Conservation (phyloP, 2,797 vertebrate species). For the Cheirogaleus major region DNA sequence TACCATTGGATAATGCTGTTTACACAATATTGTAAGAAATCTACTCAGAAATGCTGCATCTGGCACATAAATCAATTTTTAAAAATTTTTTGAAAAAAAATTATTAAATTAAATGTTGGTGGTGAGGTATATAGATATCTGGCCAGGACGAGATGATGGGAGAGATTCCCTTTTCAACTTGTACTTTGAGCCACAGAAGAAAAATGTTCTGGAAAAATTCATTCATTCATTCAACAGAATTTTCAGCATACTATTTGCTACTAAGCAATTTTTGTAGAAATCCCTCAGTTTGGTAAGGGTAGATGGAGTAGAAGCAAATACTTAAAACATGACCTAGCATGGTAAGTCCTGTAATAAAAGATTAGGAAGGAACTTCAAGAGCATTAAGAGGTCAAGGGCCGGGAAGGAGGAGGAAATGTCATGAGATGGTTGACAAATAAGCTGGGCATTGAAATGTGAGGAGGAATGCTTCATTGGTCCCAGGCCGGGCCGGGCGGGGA, state of each 20-base stretch:
- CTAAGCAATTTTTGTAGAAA: not conserved
- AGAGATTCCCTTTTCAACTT: not conserved
- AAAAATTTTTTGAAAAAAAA: not conserved
- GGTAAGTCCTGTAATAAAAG: not conserved
- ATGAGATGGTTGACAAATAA: not conserved
- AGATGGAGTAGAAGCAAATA: not conserved
- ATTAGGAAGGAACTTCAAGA: not conserved
- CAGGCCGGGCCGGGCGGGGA: rapidly evolving
- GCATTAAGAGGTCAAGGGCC: not conserved
- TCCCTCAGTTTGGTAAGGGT: not conserved
- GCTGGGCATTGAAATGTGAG: not conserved
- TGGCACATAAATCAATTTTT: not conserved
- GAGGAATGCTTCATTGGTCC: not conserved
- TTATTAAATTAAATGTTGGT: not conserved
- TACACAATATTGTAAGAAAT: not conserved
- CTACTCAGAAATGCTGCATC: not conserved
- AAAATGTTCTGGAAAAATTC: not conserved
- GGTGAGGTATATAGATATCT: not conserved
- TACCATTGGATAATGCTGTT: not conserved
- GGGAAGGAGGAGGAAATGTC: not conserved
- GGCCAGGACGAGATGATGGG: not conserved
- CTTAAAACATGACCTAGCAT: not conserved
- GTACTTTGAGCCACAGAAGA: not conserved
- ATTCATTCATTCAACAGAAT: not conserved
- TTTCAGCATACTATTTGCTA: not conserved